Conservation (phyloP, 2,888 invertebrate genomes). For the Sceliomorpha sp. region DNA sequence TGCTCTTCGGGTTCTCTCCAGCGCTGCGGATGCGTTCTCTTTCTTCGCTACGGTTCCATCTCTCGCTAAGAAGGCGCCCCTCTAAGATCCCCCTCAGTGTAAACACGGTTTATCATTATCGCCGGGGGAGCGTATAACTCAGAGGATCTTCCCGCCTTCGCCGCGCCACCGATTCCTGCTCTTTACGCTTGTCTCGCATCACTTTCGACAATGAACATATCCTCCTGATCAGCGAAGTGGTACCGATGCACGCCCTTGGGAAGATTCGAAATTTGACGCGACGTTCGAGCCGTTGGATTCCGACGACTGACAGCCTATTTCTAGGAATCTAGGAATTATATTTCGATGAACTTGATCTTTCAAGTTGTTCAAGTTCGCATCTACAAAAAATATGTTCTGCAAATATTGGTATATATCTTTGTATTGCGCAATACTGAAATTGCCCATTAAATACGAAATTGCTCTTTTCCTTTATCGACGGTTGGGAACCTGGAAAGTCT, state of each 20-base stretch:
- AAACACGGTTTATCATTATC: constrained; percentile 79
- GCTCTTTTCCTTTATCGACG: too few relatives aligned
- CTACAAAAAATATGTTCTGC: too few relatives aligned
- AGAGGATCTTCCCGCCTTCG: constrained; percentile 23
- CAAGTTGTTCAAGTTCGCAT: too few relatives aligned
- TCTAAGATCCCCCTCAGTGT: constrained; percentile 64
- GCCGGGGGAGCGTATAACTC: constrained; percentile 61
- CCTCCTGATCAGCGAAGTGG: neutral
- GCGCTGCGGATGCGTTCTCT: constrained; percentile 18
- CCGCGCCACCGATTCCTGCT: constrained; percentile 32
- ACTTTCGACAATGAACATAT: constrained; percentile 32
- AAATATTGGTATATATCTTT: too few relatives aligned
- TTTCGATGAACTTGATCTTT: too few relatives aligned
- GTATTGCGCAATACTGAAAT: too few relatives aligned
- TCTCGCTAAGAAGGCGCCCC: constrained; percentile 38
- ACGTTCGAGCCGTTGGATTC: constrained; percentile 31
- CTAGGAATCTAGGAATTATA: constrained; percentile 21
- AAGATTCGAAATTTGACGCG: constrained; percentile 18
- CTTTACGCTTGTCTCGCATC: constrained; percentile 21
- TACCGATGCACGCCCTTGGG: constrained; percentile 15
- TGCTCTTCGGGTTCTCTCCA: constrained; percentile 40
- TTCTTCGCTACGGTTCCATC: constrained; percentile 26
- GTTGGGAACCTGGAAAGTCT: too few relatives aligned
- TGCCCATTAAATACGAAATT: too few relatives aligned
- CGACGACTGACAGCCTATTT: constrained; percentile 29